Conservation (phyloP, 1,140 invertebrate genomes). For the Nomia melanderi region DNA sequence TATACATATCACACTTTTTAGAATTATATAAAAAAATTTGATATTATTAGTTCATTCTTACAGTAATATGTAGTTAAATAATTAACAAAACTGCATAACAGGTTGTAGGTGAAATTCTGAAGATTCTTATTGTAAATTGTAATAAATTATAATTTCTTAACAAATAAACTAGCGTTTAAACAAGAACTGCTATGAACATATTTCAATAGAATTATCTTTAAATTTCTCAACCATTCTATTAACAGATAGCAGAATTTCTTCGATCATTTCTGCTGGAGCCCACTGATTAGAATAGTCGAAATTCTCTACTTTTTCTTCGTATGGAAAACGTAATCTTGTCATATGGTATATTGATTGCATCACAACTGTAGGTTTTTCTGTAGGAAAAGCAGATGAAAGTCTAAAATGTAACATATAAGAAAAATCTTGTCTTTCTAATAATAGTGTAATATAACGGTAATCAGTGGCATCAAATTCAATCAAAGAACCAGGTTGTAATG, state of each 20-base stretch:
- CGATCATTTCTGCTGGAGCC: neutral
- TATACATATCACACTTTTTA: neutral
- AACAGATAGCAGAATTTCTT: conserved; percentile 20
- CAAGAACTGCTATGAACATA: conserved; percentile 35
- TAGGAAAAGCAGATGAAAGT: conserved; percentile 67
- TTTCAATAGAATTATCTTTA: conserved; percentile 49
- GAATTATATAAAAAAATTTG: neutral
- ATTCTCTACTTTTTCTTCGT: conserved; percentile 21
- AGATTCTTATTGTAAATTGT: neutral
- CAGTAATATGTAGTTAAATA: neutral
- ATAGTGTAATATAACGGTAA: conserved; percentile 53
- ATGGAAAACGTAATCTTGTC: conserved; percentile 18
- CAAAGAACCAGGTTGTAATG: conserved; percentile 39
- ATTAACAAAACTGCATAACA: neutral
- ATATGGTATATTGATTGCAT: conserved; percentile 70
- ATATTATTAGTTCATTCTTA: neutral
- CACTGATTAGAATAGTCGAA: conserved; percentile 26
- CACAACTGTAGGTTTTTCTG: conserved; percentile 58
- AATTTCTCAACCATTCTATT: conserved; percentile 30
- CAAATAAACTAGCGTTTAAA: conserved; percentile 1
- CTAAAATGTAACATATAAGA: conserved; percentile 64
- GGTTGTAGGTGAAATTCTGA: neutral
- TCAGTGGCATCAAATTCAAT: conserved; percentile 70
- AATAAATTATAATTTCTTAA: conserved; percentile 33
- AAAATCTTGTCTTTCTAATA: conserved; percentile 59